phyloP scores from a whole-genome alignment of 2,888 invertebrate species.

The Cataglyphis rosenhaueri region DNA sequence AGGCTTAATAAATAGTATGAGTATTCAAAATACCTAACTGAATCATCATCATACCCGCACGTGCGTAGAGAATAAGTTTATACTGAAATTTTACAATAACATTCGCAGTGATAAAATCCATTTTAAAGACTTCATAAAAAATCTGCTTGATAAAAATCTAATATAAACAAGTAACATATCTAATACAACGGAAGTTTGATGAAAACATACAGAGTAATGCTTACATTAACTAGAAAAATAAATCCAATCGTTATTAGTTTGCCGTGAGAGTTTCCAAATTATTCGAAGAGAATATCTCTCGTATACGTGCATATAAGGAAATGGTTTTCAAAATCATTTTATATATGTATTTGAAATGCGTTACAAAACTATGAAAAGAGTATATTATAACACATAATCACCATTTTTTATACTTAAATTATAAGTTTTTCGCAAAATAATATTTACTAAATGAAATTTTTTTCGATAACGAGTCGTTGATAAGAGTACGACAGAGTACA shows the following conservation, averaged over 20 bases:
- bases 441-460: neutral
- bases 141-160: neutral
- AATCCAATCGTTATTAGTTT: neutral
- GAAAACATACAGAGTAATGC: neutral
- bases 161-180: neutral
- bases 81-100: neutral
- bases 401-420: neutral
- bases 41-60: neutral
- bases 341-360: neutral
- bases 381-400: neutral
- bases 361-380: neutral
- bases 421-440: neutral
- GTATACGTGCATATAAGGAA: neutral
- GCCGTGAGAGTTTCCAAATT: constrained; percentile 28
- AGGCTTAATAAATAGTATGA: neutral
- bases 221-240: neutral
- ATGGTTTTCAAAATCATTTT: neutral
- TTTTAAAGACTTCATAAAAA: neutral
- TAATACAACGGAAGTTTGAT: neutral
- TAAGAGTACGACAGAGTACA: constrained; percentile 49
- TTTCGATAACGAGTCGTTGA: neutral
- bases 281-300: constrained; percentile 3
- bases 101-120: neutral
- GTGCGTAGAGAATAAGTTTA: neutral
- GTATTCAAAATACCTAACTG: neutral